Base-by-base conservation (phyloP, 1,140 invertebrate species). In the Euwallacea similis region DNA sequence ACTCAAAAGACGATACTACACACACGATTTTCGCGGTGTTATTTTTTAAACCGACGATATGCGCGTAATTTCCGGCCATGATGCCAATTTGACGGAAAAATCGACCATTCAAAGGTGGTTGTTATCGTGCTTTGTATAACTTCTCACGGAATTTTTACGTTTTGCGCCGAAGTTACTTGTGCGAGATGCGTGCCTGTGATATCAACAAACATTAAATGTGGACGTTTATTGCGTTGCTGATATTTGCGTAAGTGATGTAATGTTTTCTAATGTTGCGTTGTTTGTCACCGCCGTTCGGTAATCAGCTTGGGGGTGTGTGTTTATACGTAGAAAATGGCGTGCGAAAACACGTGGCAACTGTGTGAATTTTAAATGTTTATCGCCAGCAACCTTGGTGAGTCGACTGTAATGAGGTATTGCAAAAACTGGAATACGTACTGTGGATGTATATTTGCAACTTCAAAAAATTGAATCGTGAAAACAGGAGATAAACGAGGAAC, bases 21-120 rank as follows among this genome's bases (percentile, higher is more conserved):
- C 43, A 10, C 55, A 43, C 66, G 55, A 10, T 60, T 47, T 47
- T 41, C 55, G 55, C 15, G 56, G 33, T 47, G 64, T 50, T 55
- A 56, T 43, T 58, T 68, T 65, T 68, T 68, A 56, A 68, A 56
- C 56, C 56, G 55, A 33, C 55, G 10, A 68, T 59, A 68, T 68
- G 66, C 66, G 66, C 66, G 47, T 68, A 68, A 68, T 68, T 59
- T 68, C 16, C 55, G 33, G 53, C 46, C 46, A 50, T 6, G 46
- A 50, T 50, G 46, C 46, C 46, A 50, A 58, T 10, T 66, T 42
- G 13, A 54, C 42, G 64, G 43, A 44, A 66, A n/a, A 56, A 56
- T 41, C 42, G 46, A 33, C 21, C 21, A 33, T 33, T 33, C 21
- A 1, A 33, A 33, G 21, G 21, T 33, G 21, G 21, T 33, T 4